Evolutionary conservation across 2,113 vertebrate genomes (phyloP), one percentile per base, ranked within the genome.

Genomic region (Eupsittula cactorum): DNA sequence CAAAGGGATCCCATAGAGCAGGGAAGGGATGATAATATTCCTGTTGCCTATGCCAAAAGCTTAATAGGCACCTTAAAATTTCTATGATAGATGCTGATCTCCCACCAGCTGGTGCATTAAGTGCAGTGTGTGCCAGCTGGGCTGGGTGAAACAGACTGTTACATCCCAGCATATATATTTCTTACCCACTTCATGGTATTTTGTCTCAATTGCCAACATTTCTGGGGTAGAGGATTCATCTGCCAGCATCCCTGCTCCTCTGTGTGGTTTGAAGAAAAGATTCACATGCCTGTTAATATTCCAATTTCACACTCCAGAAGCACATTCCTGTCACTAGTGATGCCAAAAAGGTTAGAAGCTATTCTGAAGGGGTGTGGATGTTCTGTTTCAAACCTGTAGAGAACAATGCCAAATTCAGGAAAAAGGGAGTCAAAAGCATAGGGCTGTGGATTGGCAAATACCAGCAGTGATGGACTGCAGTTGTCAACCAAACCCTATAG

Each of bases 101-200:
- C 60, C 55, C 4, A 31, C 88, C 91, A 96, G 95, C 91, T 91
- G 83, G 77, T 92, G 41, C 65, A 52, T 6, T 12, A 57, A 55
- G 29, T 27, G 60, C 50, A 31, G 46, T 0, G 4, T 33, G 52
- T 92, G 88, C 96, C 93, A 92, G 83, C 69, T 91, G 73, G 88
- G 73, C 44, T 82, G 88, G 44, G 44, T 73, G 57, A 65, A 88
- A 18, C 75, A 89, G 28, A 65, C 59, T 92, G 42, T 24, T 81
- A 75, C 57, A 68, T 31, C 44, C 55, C 73, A 83, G 65, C 19
- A 69, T 6, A 94, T 55, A 93, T 76, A 88, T 86, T 74, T 90
- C 91, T 84, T 75, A 91, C 76, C 79, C 79, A 94, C 55, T 93
- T 96, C 59, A 24, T 24, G 27, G 27, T 92, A 76, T 93, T 95